Conservation (phyloP, 2,888 invertebrate species). For the Mythimna ferrago region DNA sequence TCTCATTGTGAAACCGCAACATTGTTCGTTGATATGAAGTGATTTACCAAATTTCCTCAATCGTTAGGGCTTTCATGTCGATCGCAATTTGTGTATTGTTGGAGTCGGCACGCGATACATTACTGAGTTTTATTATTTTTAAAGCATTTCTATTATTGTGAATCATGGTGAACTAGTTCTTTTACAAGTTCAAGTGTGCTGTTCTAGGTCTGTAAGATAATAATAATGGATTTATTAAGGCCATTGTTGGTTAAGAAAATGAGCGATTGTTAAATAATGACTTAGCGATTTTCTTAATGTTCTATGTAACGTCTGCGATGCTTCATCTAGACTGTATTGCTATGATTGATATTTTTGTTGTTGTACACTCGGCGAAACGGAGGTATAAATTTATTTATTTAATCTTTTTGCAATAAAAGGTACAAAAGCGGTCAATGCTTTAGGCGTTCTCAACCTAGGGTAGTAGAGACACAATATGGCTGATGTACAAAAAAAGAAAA, state of each 20-base stretch:
- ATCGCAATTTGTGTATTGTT: conserved; percentile 75
- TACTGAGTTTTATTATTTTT: conserved; percentile 60
- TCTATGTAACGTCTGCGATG: conserved; percentile 7
- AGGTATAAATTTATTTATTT: no score
- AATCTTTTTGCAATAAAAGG: no score
- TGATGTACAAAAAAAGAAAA: no score
- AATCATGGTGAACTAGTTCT: conserved; percentile 32
- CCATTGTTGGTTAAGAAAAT: conserved; percentile 36
- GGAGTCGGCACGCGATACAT: conserved; percentile 71
- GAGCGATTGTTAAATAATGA: conserved; percentile 31
- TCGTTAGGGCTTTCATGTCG: conserved; percentile 77
- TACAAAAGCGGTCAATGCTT: no score
- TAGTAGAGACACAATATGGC: no score
- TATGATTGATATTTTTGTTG: neutral
- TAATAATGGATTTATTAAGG: conserved; percentile 23
- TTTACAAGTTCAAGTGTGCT: conserved; percentile 47
- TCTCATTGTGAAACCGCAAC: conserved; percentile 64
- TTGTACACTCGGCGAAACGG: neutral
- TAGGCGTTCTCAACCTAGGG: no score
- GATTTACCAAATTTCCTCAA: conserved; percentile 78
- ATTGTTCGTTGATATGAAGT: conserved; percentile 76
- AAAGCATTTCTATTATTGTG: conserved; percentile 47
- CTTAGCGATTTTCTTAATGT: conserved; percentile 20
- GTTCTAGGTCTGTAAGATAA: conserved; percentile 15
- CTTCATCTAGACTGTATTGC: neutral